Evolutionary conservation across 1,140 invertebrate species (phyloP).

Genomic region (Drosophila ohnishii): DNA sequence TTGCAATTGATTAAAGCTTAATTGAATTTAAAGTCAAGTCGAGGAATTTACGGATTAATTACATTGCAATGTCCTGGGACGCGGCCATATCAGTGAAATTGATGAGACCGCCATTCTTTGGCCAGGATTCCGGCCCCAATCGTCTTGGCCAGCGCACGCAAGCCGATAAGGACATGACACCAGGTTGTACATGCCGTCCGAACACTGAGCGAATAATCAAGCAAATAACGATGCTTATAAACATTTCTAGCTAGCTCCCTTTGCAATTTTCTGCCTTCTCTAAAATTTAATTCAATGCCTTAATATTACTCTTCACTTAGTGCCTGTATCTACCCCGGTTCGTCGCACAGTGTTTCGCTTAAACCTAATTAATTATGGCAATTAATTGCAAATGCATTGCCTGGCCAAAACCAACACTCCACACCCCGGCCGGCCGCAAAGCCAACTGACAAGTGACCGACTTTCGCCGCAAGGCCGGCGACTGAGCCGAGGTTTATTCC

Average conservation of each 20-base stretch:
- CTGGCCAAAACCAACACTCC: constrained; percentile 44
- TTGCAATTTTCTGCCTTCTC: not conserved
- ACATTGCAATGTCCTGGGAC: constrained; percentile 34
- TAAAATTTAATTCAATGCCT: not conserved
- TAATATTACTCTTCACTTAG: not conserved
- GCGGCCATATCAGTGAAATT: constrained; percentile 33
- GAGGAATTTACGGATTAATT: constrained; percentile 62
- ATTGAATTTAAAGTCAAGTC: constrained; percentile 68
- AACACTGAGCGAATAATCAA: not conserved
- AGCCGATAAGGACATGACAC: constrained; percentile 55
- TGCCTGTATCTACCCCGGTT: not conserved
- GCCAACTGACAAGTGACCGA: constrained; percentile 47
- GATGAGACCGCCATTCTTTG: constrained; percentile 42
- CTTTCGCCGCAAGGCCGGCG: constrained; percentile 34
- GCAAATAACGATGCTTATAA: not conserved
- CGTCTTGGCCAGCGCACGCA: constrained; percentile 60
- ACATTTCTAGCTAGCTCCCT: not conserved
- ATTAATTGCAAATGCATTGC: constrained; percentile 69
- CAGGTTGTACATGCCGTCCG: not conserved
- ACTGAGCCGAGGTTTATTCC: constrained; percentile 42
- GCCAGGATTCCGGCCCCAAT: constrained; percentile 35
- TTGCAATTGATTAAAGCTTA: constrained; percentile 76
- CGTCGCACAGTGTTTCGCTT: constrained; percentile 31
- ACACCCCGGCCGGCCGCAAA: constrained; percentile 34
- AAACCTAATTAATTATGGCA: constrained; percentile 74